These are phyloP conservation scores for Anastrepha ludens DNA, from an alignment of 1,140 invertebrate genomes.

Conservation along the genomic window DNA sequence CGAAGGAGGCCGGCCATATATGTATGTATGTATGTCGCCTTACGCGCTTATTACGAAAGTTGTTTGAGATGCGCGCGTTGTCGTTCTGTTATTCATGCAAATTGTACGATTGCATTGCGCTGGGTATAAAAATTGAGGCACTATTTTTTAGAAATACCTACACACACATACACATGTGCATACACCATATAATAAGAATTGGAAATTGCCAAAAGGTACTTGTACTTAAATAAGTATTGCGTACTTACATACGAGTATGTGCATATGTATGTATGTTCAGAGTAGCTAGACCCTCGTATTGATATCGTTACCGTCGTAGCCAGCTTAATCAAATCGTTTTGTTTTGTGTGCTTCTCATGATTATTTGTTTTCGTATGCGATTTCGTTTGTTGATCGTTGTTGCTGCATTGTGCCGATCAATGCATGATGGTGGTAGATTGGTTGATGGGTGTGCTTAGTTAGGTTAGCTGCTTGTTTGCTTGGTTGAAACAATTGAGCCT, in stretches of 20 bases:
- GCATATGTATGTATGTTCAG: neutral
- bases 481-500: neutral
- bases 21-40: too few relatives aligned
- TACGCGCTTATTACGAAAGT: too few relatives aligned
- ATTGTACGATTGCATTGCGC: too few relatives aligned
- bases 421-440: neutral
- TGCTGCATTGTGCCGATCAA: conserved; percentile 11
- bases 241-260: neutral
- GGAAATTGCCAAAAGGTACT: too few relatives aligned
- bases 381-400: conserved; percentile 22
- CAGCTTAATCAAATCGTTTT: conserved; percentile 30
- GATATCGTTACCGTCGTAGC: conserved; percentile 12
- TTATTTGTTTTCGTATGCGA: conserved; percentile 15
- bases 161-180: too few relatives aligned
- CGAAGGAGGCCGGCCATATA: too few relatives aligned
- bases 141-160: too few relatives aligned
- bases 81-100: too few relatives aligned
- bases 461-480: neutral
- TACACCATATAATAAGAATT: too few relatives aligned
- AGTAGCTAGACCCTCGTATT: neutral
- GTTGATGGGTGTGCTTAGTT: neutral
- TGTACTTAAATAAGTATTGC: too few relatives aligned
- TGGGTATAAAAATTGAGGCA: too few relatives aligned
- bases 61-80: too few relatives aligned
- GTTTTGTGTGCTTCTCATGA: conserved; percentile 32